Evolutionary conservation across 2,113 vertebrate species (phyloP).

Genomic region (Haliaeetus leucogaster): DNA sequence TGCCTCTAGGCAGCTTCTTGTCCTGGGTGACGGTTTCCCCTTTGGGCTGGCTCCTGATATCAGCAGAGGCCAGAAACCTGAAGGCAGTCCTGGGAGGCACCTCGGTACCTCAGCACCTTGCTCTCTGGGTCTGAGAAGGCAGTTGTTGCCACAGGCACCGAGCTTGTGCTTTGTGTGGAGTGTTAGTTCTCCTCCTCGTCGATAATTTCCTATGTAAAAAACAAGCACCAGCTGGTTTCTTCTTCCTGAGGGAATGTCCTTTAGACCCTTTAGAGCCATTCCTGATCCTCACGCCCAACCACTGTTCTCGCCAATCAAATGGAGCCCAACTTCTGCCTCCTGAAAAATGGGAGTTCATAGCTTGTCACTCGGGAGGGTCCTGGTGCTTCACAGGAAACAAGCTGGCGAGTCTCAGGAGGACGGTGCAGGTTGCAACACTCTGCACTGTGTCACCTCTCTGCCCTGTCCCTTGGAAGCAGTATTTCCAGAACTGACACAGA

Average conservation of each 20-base stretch:
- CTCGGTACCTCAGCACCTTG: not conserved
- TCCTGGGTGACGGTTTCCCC: not conserved
- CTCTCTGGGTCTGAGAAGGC: not conserved
- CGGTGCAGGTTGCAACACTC: not conserved
- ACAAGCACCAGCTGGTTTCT: not conserved
- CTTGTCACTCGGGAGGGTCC: not conserved
- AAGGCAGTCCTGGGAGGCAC: not conserved
- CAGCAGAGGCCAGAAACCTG: not conserved
- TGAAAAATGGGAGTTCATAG: not conserved
- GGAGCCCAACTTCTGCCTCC: not conserved
- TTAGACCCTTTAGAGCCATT: not conserved
- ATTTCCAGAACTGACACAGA: not conserved
- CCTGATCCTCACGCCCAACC: not conserved
- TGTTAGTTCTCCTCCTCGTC: not conserved
- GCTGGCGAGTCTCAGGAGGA: not conserved
- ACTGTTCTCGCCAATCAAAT: not conserved
- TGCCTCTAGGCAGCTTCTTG: not conserved
- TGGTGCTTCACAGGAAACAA: accelerated
- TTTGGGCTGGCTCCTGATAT: not conserved
- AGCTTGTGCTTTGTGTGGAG: not conserved
- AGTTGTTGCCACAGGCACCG: not conserved
- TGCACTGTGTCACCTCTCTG: accelerated
- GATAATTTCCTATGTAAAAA: not conserved
- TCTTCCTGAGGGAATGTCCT: not conserved
- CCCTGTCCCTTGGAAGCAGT: not conserved